phyloP scores from a whole-genome alignment of 37 sponge, comb jelly and placozoan genomes.

The Beroe forskalii region DNA sequence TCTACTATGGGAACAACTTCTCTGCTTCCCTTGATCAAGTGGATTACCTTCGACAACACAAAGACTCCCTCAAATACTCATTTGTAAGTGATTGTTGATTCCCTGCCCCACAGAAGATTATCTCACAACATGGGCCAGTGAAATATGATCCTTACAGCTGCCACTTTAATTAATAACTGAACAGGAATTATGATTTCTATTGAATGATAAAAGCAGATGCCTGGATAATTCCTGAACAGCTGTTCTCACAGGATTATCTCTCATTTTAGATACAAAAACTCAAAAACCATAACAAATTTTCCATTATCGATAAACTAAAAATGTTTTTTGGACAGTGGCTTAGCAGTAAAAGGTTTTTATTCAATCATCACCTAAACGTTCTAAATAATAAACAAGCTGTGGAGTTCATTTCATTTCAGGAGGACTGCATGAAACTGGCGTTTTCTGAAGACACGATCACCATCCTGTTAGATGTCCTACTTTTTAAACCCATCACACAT shows the following conservation, averaged over 20 bases:
- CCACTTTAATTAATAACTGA: too few species aligned
- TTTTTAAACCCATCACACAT: constrained; percentile 31
- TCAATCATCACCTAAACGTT: neutral
- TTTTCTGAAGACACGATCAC: constrained; percentile 20
- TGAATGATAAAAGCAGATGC: too few species aligned
- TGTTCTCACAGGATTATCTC: too few species aligned
- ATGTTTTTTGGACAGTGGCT: too few species aligned
- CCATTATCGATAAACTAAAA: too few species aligned
- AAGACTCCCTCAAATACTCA: constrained; percentile 12
- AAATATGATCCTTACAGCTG: neutral
- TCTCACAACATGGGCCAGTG: neutral
- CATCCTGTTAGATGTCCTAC: constrained; percentile 23
- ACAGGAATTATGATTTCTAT: too few species aligned
- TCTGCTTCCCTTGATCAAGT: neutral
- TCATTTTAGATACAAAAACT: too few species aligned
- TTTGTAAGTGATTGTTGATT: neutral
- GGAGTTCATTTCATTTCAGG: neutral
- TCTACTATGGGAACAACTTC: constrained; percentile 54
- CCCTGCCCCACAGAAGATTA: neutral
- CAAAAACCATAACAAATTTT: too few species aligned
- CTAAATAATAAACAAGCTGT: neutral
- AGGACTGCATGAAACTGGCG: neutral
- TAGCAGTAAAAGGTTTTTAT: too few species aligned
- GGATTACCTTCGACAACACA: neutral
- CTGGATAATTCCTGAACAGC: too few species aligned